Conservation (phyloP, 2,797 vertebrate species). For the Poeciliopsis presidionis region DNA sequence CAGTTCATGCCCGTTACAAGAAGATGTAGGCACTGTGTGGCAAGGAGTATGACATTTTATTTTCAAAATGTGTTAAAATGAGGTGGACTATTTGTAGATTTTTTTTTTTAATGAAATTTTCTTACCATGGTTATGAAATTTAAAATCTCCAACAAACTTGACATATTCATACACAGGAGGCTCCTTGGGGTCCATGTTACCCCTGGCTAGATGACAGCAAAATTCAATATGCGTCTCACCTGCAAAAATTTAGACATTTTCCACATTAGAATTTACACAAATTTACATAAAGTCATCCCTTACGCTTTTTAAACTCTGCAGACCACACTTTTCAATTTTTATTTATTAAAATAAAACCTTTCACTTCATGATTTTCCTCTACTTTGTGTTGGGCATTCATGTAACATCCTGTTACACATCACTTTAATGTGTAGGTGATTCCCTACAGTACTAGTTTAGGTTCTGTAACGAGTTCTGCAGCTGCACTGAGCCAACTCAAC, state of each 20-base stretch:
- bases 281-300: neutral
- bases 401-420: neutral
- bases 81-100: neutral
- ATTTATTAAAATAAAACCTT: neutral
- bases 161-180: constrained; percentile 88
- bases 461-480: neutral
- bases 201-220: constrained; percentile 92
- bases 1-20: constrained; percentile 87
- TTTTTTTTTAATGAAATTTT: neutral
- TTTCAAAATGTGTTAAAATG: neutral
- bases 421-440: neutral
- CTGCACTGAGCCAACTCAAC: neutral
- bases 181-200: constrained; percentile 82
- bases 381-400: neutral
- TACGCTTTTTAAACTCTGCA: neutral
- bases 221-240: constrained; percentile 90
- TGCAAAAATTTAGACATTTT: constrained; percentile 56
- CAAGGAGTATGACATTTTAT: neutral
- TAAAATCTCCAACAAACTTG: constrained; percentile 93
- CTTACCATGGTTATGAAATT: constrained; percentile 90
- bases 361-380: neutral
- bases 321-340: neutral
- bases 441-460: neutral
- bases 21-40: constrained; percentile 85
- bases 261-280: neutral